Conservation (phyloP, 2,888 invertebrate genomes). For the Leptothorax acervorum region DNA sequence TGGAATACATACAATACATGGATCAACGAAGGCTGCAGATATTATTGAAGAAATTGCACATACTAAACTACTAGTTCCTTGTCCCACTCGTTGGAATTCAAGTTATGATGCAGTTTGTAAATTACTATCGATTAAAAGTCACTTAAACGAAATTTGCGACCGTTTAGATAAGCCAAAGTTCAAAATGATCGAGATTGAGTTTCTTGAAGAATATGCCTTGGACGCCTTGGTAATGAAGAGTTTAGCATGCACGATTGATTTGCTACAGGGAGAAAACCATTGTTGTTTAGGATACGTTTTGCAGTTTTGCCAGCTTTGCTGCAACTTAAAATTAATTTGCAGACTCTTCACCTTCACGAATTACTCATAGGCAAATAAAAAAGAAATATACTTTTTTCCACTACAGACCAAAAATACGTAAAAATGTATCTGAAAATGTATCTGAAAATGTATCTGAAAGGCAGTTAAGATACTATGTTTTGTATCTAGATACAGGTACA, state of each 20-base stretch:
- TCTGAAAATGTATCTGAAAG: too few species aligned
- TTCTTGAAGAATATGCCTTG: slow-evolving; percentile 47
- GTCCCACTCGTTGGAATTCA: not conserved
- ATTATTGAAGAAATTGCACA: slow-evolving; percentile 26
- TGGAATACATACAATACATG: too few species aligned
- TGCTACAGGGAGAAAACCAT: slow-evolving; percentile 54
- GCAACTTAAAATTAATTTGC: slow-evolving; percentile 41
- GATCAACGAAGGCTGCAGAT: too few species aligned
- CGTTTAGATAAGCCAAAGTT: slow-evolving; percentile 48
- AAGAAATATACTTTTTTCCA: too few species aligned
- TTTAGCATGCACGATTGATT: slow-evolving; percentile 46
- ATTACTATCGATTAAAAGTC: slow-evolving; percentile 37
- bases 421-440: too few species aligned
- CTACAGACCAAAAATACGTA: too few species aligned
- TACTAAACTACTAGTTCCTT: too few species aligned
- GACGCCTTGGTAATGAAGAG: slow-evolving; percentile 29
- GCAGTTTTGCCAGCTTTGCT: slow-evolving; percentile 45
- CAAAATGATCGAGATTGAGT: slow-evolving; percentile 35
- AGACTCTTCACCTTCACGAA: slow-evolving; percentile 14
- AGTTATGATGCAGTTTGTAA: slow-evolving; percentile 42
- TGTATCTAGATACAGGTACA: too few species aligned
- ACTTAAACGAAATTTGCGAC: slow-evolving; percentile 50
- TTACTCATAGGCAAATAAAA: not conserved
- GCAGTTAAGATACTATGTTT: too few species aligned
- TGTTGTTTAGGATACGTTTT: slow-evolving; percentile 27